These are phyloP conservation scores for Cremastinae sp. DNA, from an alignment of 2,888 invertebrate genomes.

Conservation along the genomic window DNA sequence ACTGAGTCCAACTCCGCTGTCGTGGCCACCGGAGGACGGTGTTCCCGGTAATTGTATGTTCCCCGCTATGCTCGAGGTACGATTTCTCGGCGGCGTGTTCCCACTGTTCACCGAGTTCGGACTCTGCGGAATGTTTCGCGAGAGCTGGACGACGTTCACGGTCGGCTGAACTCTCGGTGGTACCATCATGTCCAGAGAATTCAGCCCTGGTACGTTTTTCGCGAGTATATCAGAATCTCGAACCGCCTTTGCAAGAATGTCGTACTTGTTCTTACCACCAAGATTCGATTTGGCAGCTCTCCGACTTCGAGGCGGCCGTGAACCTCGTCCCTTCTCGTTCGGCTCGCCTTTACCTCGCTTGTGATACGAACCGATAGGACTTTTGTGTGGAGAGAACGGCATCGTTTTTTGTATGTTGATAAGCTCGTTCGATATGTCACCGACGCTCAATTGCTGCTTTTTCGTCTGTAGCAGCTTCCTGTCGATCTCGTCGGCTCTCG, in stretches of 20 bases:
- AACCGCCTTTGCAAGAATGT: constrained; percentile 74
- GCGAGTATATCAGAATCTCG: constrained; percentile 78
- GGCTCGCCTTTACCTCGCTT: constrained; percentile 69
- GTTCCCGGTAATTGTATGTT: constrained; percentile 76
- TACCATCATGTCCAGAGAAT: constrained; percentile 83
- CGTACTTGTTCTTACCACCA: constrained; percentile 71
- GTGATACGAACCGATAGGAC: constrained; percentile 69
- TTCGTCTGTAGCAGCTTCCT: constrained; percentile 69
- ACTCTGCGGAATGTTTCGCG: constrained; percentile 77
- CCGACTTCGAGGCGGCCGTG: constrained; percentile 54
- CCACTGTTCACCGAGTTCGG: constrained; percentile 76
- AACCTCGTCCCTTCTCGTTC: constrained; percentile 29
- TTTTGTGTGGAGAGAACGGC: constrained; percentile 72
- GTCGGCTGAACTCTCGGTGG: constrained; percentile 81
- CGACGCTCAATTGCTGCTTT: constrained; percentile 72
- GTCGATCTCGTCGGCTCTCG: constrained; percentile 76
- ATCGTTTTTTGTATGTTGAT: constrained; percentile 76
- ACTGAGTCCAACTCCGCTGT: constrained; percentile 78
- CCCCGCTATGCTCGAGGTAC: constrained; percentile 72
- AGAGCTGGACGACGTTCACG: constrained; percentile 84
- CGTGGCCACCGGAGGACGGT: constrained; percentile 78
- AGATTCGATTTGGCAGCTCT: constrained; percentile 65
- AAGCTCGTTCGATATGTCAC: constrained; percentile 74
- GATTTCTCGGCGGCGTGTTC: constrained; percentile 75
- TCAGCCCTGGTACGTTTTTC: constrained; percentile 83